phyloP scores from a whole-genome alignment of 2,888 invertebrate genomes.

The Morpho helenor region DNA sequence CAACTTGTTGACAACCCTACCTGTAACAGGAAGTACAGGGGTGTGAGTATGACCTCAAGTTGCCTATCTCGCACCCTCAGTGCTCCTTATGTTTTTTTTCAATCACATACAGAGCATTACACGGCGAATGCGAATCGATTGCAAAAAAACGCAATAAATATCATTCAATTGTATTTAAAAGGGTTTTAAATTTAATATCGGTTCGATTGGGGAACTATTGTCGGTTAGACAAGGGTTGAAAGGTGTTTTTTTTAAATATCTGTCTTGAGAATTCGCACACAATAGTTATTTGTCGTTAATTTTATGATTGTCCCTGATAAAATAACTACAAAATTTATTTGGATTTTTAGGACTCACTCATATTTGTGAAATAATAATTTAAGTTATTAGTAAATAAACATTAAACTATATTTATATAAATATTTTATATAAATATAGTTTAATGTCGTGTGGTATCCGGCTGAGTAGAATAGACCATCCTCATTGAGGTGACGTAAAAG shows the following conservation, averaged over 20 bases:
- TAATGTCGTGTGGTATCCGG: too few species aligned
- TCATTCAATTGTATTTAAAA: slow-evolving; percentile 74
- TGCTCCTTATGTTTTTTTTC: slow-evolving; percentile 38
- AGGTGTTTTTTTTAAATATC: slow-evolving; percentile 37
- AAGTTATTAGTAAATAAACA: too few species aligned
- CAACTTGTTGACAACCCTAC: slow-evolving; percentile 49
- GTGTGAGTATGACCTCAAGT: slow-evolving; percentile 78
- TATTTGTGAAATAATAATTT: too few species aligned
- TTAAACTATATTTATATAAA: too few species aligned
- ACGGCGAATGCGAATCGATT: slow-evolving; percentile 49
- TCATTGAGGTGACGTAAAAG: too few species aligned
- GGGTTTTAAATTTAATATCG: slow-evolving; percentile 74
- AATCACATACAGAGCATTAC: slow-evolving; percentile 64
- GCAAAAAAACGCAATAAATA: slow-evolving; percentile 73
- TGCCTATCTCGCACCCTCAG: slow-evolving; percentile 66
- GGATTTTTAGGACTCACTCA: neutral
- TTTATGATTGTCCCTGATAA: slow-evolving; percentile 23
- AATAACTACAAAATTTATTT: slow-evolving; percentile 2
- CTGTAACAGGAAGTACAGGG: slow-evolving; percentile 70
- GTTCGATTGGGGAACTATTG: slow-evolving; percentile 58
- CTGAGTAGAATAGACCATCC: too few species aligned
- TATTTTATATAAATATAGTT: too few species aligned
- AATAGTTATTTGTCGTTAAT: slow-evolving; percentile 37
- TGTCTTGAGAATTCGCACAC: slow-evolving; percentile 34
- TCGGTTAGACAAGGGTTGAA: slow-evolving; percentile 47